Evolutionary conservation across 1,140 invertebrate genomes (phyloP), one percentile per base, ranked within the genome.

Genomic region (Eueides isabella): DNA sequence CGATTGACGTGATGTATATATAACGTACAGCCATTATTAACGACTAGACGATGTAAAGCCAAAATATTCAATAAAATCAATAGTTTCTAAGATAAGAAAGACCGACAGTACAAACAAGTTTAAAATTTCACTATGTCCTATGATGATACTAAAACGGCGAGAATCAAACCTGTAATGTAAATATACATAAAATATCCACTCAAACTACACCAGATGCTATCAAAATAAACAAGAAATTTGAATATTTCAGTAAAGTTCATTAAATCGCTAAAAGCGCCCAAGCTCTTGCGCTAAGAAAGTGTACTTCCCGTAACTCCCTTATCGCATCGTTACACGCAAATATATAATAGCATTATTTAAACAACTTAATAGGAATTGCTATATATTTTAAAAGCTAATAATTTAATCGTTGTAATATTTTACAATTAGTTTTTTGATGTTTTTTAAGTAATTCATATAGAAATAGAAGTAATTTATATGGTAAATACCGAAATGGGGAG

Each of bases 301-400:
- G 48, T 55, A 55, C 44, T 26, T 55, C 19, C 44, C 26, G 38
- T 76, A 67, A 65, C 66, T 64, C 29, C 29, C 75, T 76, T 76
- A 76, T 76, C 71, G 41, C 61, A 55, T 44, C 62, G 61, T 73
- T 65, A 76, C 75, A 76, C 75, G 71, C 75, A 66, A 48, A 66
- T 44, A 19, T 29, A 38, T 66, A 76, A 76, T 76, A 68, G 29
- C 30, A 70, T 62, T 38, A 62, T 55, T 55, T 23, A 12, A 55
- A 55, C 23, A 55, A 55, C 48, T 55, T 12, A 23, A 26, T 11
- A 9, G 19, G 19, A 23, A 26, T 19, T 44, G 2, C n/a, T 44
- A 44, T 44, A 44, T 26, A 55, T 26, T 26, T 26, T 55, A 3
- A 23, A 11, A 19, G 44, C 3, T 11, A 55, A 55, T 55, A 55